phyloP scores from a whole-genome alignment of 2,797 vertebrate genomes.

The Enoplosus armatus region DNA sequence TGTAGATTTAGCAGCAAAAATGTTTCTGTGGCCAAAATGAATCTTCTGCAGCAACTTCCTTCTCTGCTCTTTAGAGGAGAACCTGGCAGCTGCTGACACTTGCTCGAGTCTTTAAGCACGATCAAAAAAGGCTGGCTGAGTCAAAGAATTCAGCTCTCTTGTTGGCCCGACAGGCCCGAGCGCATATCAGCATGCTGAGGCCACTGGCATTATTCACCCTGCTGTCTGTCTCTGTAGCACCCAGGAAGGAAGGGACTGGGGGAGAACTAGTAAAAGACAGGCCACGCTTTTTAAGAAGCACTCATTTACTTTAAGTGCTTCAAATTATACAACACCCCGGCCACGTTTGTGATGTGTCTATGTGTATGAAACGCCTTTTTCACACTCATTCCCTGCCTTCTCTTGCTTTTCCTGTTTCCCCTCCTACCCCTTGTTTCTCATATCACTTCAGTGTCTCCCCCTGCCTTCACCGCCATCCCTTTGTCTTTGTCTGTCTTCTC shows the following conservation, averaged over 20 bases:
- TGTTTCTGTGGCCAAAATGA: neutral
- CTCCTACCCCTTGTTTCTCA: constrained; percentile 17
- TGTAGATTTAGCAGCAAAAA: neutral
- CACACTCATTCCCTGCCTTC: constrained; percentile 20
- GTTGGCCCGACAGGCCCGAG: constrained; percentile 73
- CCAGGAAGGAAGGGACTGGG: constrained; percentile 58
- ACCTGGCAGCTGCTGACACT: constrained; percentile 31
- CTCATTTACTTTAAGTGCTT: constrained; percentile 72
- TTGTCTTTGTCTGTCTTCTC: constrained; percentile 13
- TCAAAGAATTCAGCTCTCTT: constrained; percentile 63
- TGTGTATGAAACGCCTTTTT: constrained; percentile 42
- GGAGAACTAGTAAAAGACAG: constrained; percentile 52
- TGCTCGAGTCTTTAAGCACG: constrained; percentile 10
- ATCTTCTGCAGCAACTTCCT: neutral
- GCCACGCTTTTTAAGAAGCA: constrained; percentile 48
- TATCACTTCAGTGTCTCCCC: constrained; percentile 18
- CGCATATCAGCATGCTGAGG: constrained; percentile 73
- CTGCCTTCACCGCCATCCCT: constrained; percentile 15
- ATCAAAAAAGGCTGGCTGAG: constrained; percentile 39
- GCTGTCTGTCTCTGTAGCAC: constrained; percentile 41
- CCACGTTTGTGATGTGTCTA: constrained; percentile 55
- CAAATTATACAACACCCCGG: constrained; percentile 61
- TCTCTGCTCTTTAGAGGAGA: neutral
- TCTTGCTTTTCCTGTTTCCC: constrained; percentile 13
- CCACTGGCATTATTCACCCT: constrained; percentile 48